These are phyloP conservation scores for Galeopterus variegatus DNA, from an alignment of 2,113 vertebrate species.

Conservation along the genomic window DNA sequence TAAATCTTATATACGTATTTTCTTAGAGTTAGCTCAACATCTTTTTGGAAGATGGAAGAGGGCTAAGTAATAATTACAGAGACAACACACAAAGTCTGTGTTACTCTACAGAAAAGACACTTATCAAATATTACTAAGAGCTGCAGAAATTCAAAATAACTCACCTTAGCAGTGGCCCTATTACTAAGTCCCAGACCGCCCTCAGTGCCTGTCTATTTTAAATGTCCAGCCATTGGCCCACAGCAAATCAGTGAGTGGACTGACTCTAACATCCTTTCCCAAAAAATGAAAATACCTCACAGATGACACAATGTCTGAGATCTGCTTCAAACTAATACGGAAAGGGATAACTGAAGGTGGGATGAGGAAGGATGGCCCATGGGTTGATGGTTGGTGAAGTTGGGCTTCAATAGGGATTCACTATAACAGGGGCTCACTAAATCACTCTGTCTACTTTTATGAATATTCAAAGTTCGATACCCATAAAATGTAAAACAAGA, in stretches of 20 bases:
- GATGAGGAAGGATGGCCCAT: accelerated
- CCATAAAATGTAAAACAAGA: not conserved
- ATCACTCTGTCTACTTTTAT: not conserved
- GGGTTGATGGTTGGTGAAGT: not conserved
- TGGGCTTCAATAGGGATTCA: not conserved
- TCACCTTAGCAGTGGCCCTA: not conserved
- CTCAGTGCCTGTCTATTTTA: too few species aligned
- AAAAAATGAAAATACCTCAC: not conserved
- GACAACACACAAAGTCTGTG: not conserved
- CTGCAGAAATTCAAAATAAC: not conserved
- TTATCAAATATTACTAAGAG: not conserved
- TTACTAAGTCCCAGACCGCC: not conserved
- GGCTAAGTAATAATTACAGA: not conserved
- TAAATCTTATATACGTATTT: not conserved
- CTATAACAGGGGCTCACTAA: not conserved
- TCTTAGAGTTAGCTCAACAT: not conserved
- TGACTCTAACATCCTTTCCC: not conserved
- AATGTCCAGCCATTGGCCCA: not conserved
- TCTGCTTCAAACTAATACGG: not conserved
- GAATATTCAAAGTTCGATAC: not conserved
- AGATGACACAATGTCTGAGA: not conserved
- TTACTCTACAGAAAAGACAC: not conserved
- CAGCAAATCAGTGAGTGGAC: not conserved
- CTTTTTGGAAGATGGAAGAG: not conserved
- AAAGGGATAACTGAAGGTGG: not conserved